Evolutionary conservation across 2,888 invertebrate species (phyloP), one percentile per base, ranked within the genome.

Genomic region (Choristoneura rosaceana): DNA sequence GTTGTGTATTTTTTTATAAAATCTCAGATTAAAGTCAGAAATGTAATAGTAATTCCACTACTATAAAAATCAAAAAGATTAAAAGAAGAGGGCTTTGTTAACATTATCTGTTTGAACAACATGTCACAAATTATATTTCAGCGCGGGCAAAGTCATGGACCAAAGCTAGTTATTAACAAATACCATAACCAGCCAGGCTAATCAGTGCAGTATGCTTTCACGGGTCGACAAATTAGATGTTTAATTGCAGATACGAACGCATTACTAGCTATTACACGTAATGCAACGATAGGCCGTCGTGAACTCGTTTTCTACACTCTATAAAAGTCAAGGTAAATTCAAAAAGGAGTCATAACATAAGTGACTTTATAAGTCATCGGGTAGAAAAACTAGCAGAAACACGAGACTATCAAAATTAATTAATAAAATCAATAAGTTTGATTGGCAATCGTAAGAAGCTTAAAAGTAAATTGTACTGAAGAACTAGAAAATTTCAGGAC

Each of bases 211-310:
- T 50, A 58, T 71, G 71, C 71, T 71, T 66, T 71, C 67, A 55
- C 67, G 47, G 61, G 14, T 67, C 62, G 61, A 45, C 62, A 61
- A 67, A 71, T 71, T 71, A 62, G 47, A 67, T 2, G 9, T 47
- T 52, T 71, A 71, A 71, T 71, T 71, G 62, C 71, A 67, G 71
- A 63, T 69, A 38, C 69, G 25, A 14, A 66, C 47, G n/a, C 74
- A 69, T 76, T 60, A 70, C 71, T 63, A 74, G 76, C 74, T 77
- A 85, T 87, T 87, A 86, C 82, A 80, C 73, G 81, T 75, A 79
- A 87, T 83, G 88, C 87, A 38, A 83, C 86, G 82, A 88, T 87
- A 84, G 83, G 82, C 75, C 80, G 58, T 76, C 76, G 76, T 84
- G 88, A 73, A 83, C 90, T 84, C 85, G 80, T 86, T 89, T 78